Evolutionary conservation across 1,140 invertebrate species (phyloP), one percentile per base, ranked within the genome.

Genomic region (Lepidurus packardi): DNA sequence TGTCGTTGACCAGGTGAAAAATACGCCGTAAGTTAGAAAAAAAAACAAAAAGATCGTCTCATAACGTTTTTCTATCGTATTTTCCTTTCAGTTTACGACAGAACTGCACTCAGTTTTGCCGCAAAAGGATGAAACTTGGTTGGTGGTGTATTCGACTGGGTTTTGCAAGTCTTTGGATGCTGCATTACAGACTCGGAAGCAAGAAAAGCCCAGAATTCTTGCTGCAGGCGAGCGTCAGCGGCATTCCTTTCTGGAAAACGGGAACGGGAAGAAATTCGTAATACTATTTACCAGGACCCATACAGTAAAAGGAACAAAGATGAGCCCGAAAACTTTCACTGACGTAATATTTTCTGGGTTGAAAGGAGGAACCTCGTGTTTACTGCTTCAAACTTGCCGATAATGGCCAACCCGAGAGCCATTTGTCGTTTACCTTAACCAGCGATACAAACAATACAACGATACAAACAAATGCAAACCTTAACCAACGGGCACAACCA

Each of bases 341-440:
- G 21, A 0, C 53, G 16, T 65, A n/a, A 7, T 65, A 65, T 65
- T 65, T 7, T 7, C 53, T 13, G 16, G 0, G 2, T 34, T 34
- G 3, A 7, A 65, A 65, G 53, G 53, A 65, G 16, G 9, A 65
- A 21, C 53, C 53, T 13, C 53, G 53, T 65, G 53, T 65, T 65
- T 65, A 65, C 21, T 65, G 53, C 53, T 65, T 65, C 7, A 65
- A 65, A 65, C 9, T 65, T 21, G 53, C 16, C 53, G 8, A 4
- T 65, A 65, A 65, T 65, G 53, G 53, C 7, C 53, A 65, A 65
- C 53, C 53, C 21, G 53, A 65, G 53, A 65, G 53, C 53, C 53
- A 65, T 16, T 65, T 65, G 21, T 65, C 53, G 53, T 65, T 13
- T 65, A 65, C 53, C 53, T 65, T 65, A 65, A 65, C n/a, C n/a